phyloP scores from a whole-genome alignment of 2,113 vertebrate species.

The Steatornis caripensis region DNA sequence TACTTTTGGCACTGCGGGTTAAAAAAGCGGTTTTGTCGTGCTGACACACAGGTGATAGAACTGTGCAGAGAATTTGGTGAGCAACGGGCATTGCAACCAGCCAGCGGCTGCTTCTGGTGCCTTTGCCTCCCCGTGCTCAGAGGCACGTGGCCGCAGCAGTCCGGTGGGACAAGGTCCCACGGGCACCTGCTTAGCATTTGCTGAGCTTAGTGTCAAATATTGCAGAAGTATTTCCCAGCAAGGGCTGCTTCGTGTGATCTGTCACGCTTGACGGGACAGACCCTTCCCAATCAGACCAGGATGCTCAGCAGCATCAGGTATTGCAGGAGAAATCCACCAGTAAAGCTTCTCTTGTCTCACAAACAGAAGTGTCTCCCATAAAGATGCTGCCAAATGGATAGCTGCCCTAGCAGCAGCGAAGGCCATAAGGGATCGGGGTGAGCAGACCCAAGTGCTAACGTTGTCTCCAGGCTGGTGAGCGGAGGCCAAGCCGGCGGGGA shows the following conservation, averaged over 20 bases:
- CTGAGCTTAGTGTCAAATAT: not conserved
- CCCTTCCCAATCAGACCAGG: not conserved
- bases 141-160: rapidly evolving
- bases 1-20: not conserved
- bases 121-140: not conserved
- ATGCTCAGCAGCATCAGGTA: not conserved
- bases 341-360: not conserved
- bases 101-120: rapidly evolving
- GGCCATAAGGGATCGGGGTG: rapidly evolving
- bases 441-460: not conserved
- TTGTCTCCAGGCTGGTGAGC: not conserved
- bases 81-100: not conserved
- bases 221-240: not conserved
- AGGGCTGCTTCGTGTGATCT: not conserved
- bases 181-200: not conserved
- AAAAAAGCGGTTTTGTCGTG: not conserved
- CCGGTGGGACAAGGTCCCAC: rapidly evolving
- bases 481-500: not conserved
- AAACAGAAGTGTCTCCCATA: not conserved
- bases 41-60: not conserved
- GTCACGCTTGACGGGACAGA: rapidly evolving
- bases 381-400: not conserved
- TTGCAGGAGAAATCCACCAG: not conserved
- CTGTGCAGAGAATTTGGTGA: not conserved
- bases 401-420: not conserved